Base-by-base conservation (phyloP, 2,888 invertebrate genomes). In the Clivina fossor region DNA sequence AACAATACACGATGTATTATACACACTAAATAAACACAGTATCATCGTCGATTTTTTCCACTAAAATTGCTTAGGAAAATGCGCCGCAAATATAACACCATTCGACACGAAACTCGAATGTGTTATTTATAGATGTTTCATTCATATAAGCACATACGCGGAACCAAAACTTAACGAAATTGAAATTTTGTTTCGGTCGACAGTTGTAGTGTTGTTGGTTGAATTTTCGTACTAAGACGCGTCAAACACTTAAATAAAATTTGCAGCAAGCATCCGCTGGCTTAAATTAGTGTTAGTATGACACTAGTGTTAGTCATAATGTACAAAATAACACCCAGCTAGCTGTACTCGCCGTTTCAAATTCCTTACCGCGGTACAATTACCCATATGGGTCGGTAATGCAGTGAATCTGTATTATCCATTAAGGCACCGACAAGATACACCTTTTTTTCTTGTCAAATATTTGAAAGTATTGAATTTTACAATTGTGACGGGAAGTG, bases 361-460 rank as follows among this genome's bases (percentile, higher is more conserved):
- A 53, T 53, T 53, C 53, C 53, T 43, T 44, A 53, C 53, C 53
- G n/a, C n/a, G n/a, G n/a, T n/a, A n/a, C n/a, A 53, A 53, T 35
- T 53, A 37, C n/a, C n/a, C n/a, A 44, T 19, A 30, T 32, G 11
- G 19, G 35, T 53, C 53, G 53, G 51, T 41, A 51, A 32, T 22
- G 43, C 51, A 51, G 51, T 19, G 19, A 38, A 11, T 30, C 44
- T n/a, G n/a, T n/a, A n/a, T n/a, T n/a, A n/a, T n/a, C n/a, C n/a
- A n/a, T n/a, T n/a, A n/a, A n/a, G n/a, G n/a, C n/a, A n/a, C n/a
- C n/a, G n/a, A n/a, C n/a, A n/a, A n/a, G n/a, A n/a, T n/a, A n/a
- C n/a, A n/a, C n/a, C n/a, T n/a, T n/a, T n/a, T n/a, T n/a, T n/a
- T n/a, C n/a, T n/a, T n/a, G n/a, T n/a, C n/a, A n/a, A n/a, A n/a